Base-by-base conservation (phyloP, 2,888 invertebrate genomes). In the Arctia plantaginis region DNA sequence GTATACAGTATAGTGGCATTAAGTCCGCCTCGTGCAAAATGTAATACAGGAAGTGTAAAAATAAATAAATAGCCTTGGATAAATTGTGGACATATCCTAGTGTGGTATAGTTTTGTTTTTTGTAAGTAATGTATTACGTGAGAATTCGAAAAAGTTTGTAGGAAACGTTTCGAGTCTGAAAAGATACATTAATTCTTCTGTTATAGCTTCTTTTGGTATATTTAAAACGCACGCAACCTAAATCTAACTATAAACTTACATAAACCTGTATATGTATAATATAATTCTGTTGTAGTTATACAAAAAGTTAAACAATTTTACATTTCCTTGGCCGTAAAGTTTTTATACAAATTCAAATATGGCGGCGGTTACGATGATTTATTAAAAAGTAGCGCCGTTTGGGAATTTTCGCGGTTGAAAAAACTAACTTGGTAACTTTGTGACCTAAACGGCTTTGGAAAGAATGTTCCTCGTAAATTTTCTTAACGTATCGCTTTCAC, bases 261-360 rank as follows among this genome's bases (percentile, higher is more conserved):
- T 39, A 66, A 70, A 23, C n/a, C 55, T 55, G 41, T 66, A 59
- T 71, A 82, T 71, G 70, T 62, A 72, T 65, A 71, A 66, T 62
- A 70, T 75, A 78, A 82, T 39, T 44, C 72, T 77, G 78, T 80
- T 79, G 73, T 84, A 80, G 41, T 82, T 77, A 73, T 44, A 81
- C 10, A 78, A 71, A 72, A 84, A 85, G 78, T 76, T 85, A 1
- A 74, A 76, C 77, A 79, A 81, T 83, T 83, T 81, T 80, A 83
- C 81, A 74, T 80, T 81, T 74, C 76, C 72, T 77, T 23, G 47
- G 76, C 7, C 39, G 68, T 18, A 79, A 82, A 81, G 59, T 85
- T 83, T 84, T 82, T 79, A 80, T 80, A 80, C 76, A 82, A 85
- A 78, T 80, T 84, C 72, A 80, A 85, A 85, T 72, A 85, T 81